Conservation (phyloP, 2,888 invertebrate species). For the Lasioglossum leucozonium region DNA sequence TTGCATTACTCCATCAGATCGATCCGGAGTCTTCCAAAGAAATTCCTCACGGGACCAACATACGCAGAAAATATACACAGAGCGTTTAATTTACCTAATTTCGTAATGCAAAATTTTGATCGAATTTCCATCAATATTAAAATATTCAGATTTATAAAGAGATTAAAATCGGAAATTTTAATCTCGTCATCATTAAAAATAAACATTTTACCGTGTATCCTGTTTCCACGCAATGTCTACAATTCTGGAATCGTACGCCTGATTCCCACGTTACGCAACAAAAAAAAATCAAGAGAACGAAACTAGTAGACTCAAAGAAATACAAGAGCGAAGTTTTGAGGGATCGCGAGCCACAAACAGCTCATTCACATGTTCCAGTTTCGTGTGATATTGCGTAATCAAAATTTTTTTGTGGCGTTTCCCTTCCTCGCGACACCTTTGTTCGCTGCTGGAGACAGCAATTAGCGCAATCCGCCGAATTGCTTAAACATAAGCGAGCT, state of each 20-base stretch:
- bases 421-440: constrained; percentile 12
- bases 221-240: background rate
- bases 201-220: background rate
- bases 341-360: constrained; percentile 1
- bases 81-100: constrained; percentile 3
- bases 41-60: constrained; percentile 67
- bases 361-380: constrained; percentile 39
- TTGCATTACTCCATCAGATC: constrained; percentile 47
- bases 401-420: constrained; percentile 15
- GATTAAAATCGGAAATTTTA: background rate
- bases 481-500: background rate
- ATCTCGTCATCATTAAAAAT: background rate
- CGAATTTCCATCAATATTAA: background rate
- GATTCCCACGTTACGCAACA: constrained; percentile 1
- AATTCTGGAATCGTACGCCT: background rate
- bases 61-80: constrained; percentile 32
- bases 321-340: background rate
- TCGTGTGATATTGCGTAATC: constrained; percentile 40
- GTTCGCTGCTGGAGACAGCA: background rate
- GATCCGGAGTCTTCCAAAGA: constrained; percentile 65
- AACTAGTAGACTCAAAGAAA: constrained; percentile 4
- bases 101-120: background rate
- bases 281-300: background rate
- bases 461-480: constrained; percentile 2
- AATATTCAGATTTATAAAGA: no score